Base-by-base conservation (phyloP, 2,113 vertebrate species). In the Prunella himalayana region DNA sequence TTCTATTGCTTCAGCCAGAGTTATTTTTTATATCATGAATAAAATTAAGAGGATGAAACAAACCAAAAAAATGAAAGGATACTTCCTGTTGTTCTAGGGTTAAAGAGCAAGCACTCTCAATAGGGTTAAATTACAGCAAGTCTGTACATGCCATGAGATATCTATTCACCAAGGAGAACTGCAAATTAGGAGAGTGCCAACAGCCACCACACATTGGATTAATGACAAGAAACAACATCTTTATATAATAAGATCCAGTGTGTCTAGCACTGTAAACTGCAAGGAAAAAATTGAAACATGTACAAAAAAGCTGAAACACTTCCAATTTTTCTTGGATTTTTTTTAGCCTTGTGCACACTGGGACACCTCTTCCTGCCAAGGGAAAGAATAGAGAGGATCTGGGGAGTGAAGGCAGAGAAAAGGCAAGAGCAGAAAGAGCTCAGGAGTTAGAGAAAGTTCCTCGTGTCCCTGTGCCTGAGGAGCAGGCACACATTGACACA, bases 171-270 rank as follows among this genome's bases (percentile, higher is more conserved):
- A 82, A 85, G 90, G 60, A 89, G 73, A 95, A 66, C 18, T 82
- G 89, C 66, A 91, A 78, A 92, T 93, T 91, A 92, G 45, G 53
- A 78, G 90, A 80, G 64, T 82, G 95, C 91, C 94, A 96, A 91
- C 86, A 96, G 90, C 71, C 92, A 96, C 82, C 20, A 3, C 92
- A 94, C 68, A 47, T 96, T 97, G 96, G 85, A 97, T 91, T 95
- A 95, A 97, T 94, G 92, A 96, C 95, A 96, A 96, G 96, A 96
- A 96, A 88, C 81, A 96, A 95, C 83, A 87, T 94, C 84, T 96
- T 95, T 93, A 92, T 96, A 79, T 84, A 95, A 95, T 85, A 96
- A 86, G 64, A 97, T 95, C 95, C 96, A 96, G 91, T 50, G 77
- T 0, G 66, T 96, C 93, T 97, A 95, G 95, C 91, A 60, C 84